Conservation (phyloP, 2,888 invertebrate species). For the Pseudeuparius sepicola region DNA sequence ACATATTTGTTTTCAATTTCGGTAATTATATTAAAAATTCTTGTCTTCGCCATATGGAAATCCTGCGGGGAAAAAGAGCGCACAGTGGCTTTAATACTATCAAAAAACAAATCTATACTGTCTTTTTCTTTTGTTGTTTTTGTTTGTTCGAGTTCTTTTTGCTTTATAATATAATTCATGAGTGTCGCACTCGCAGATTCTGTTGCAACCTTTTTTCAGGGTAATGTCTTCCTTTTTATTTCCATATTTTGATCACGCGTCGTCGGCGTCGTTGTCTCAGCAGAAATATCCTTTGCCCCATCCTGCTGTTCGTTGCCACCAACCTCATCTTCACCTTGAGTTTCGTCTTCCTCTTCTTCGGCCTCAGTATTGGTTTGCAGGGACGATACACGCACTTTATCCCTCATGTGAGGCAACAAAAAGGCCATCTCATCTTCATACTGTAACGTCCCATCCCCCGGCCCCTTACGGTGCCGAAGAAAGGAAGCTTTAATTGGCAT, state of each 20-base stretch:
- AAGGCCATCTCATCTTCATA: slow-evolving; percentile 11
- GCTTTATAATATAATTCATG: too few relatives aligned
- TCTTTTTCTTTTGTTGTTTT: slow-evolving; percentile 10
- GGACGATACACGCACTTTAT: slow-evolving; percentile 4
- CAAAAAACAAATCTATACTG: slow-evolving; percentile 12
- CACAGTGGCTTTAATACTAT: slow-evolving; percentile 12
- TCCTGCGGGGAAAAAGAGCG: slow-evolving; percentile 10
- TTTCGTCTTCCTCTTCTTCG: too few relatives aligned
- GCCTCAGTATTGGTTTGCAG: neutral
- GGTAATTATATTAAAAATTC: slow-evolving; percentile 12
- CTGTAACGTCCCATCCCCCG: too few relatives aligned
- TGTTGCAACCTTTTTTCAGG: slow-evolving; percentile 7
- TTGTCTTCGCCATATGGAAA: slow-evolving; percentile 11
- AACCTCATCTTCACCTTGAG: too few relatives aligned
- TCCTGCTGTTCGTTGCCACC: slow-evolving; percentile 4
- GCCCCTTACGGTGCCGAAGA: too few relatives aligned
- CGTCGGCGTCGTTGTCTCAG: neutral
- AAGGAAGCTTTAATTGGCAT: too few relatives aligned
- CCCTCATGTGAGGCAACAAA: slow-evolving; percentile 9
- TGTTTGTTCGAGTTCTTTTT: too few relatives aligned
- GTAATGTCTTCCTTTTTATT: slow-evolving; percentile 8
- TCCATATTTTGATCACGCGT: too few relatives aligned
- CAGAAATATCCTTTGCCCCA: slow-evolving; percentile 5
- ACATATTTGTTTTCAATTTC: slow-evolving; percentile 13
- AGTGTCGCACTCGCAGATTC: too few relatives aligned